A percentile compares a stretch with the other conserved stretches of the same genome.
These are phyloP conservation scores for Cygnus atratus DNA, from an alignment of 2,113 vertebrate species.

Conservation along the genomic window DNA sequence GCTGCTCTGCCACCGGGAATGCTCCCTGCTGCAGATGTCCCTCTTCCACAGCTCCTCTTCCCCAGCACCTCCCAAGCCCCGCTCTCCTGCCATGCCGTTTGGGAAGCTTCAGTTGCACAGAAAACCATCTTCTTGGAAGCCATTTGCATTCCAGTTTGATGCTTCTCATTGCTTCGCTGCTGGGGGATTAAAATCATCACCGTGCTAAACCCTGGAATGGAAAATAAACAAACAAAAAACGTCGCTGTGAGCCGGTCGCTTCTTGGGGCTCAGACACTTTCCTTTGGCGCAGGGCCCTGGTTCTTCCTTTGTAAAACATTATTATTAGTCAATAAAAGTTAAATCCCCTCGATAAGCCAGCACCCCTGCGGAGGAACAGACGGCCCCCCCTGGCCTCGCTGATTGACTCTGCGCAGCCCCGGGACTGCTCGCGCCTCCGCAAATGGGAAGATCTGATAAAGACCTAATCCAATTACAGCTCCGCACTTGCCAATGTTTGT, in stretches of 20 bases:
- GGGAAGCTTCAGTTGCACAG: not conserved
- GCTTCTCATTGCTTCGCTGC: not conserved
- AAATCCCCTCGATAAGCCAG: not conserved
- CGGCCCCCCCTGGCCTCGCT: not conserved
- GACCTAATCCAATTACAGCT: not conserved
- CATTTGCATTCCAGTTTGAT: not conserved
- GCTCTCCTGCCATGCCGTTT: fast-evolving
- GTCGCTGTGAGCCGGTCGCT: not conserved
- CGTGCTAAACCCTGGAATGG: not conserved
- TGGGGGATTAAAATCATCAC: not conserved
- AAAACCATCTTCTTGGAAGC: not conserved
- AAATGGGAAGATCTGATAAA: not conserved
- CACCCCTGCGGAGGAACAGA: not conserved
- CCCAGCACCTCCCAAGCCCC: not conserved
- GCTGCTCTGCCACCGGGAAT: not conserved
- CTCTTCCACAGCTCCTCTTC: not conserved
- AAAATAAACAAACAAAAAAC: not conserved
- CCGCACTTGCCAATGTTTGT: not conserved
- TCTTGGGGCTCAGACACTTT: not conserved
- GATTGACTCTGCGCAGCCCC: not conserved
- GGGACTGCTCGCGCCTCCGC: not conserved
- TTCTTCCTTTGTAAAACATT: not conserved
- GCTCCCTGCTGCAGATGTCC: not conserved
- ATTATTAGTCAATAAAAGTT: slow-evolving; percentile 6
- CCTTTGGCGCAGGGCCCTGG: not conserved